phyloP scores from a whole-genome alignment of 1,140 invertebrate species.

The Protaetia brevitarsis region DNA sequence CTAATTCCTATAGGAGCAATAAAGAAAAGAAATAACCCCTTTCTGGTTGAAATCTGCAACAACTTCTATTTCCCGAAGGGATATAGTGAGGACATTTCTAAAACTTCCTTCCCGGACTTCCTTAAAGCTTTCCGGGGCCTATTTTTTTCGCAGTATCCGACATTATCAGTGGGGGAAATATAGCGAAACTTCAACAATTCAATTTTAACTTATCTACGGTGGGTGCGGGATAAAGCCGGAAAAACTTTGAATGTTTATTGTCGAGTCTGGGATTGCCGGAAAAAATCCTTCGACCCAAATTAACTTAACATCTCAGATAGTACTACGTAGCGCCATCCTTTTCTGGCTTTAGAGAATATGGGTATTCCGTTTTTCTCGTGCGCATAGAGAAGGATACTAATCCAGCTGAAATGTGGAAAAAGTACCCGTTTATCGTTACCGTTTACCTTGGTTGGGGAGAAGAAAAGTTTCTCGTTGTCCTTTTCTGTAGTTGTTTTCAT shows the following conservation, averaged over 20 bases:
- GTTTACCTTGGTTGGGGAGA: neutral
- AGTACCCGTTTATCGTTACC: neutral
- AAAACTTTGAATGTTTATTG: neutral
- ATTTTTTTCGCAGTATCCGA: neutral
- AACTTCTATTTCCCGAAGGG: too few species aligned
- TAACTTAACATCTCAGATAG: neutral
- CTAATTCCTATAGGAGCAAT: too few species aligned
- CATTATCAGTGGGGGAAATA: neutral
- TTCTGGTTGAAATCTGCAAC: too few species aligned
- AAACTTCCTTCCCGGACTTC: too few species aligned
- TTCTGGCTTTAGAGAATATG: neutral
- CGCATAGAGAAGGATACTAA: neutral
- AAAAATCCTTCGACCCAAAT: neutral
- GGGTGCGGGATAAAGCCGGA: neutral
- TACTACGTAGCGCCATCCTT: neutral
- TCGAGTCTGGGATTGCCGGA: neutral
- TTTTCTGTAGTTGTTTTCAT: neutral
- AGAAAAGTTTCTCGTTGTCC: too few species aligned
- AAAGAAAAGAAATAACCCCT: too few species aligned
- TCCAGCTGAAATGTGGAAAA: neutral
- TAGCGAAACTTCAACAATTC: neutral
- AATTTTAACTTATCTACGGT: neutral
- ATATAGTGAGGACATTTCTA: too few species aligned
- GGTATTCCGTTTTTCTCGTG: neutral
- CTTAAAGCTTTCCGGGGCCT: too few species aligned